These are phyloP conservation scores for Rhyacophila evoluta DNA, from an alignment of 2,888 invertebrate genomes.

Conservation along the genomic window DNA sequence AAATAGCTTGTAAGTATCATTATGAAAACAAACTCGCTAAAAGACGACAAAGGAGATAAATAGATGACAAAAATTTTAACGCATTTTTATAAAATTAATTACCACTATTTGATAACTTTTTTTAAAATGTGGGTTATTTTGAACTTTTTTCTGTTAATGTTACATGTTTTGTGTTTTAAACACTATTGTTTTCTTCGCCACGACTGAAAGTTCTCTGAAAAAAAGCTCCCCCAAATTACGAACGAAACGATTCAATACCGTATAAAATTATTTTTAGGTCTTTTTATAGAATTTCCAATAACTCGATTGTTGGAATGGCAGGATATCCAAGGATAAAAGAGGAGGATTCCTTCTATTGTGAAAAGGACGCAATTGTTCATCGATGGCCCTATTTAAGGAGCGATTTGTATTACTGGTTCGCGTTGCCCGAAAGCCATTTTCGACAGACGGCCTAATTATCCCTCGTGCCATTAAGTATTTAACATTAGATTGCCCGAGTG, in stretches of 20 bases:
- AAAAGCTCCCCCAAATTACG: background rate
- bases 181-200: background rate
- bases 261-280: constrained; percentile 16
- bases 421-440: constrained; percentile 49
- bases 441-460: constrained; percentile 50
- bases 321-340: constrained; percentile 47
- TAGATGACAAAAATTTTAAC: too few species aligned
- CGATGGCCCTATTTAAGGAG: constrained; percentile 49
- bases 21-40: too few species aligned
- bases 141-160: too few species aligned
- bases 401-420: constrained; percentile 48
- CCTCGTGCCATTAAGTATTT: constrained; percentile 52
- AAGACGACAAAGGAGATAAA: too few species aligned
- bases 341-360: constrained; percentile 49
- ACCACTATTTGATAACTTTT: too few species aligned
- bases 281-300: constrained; percentile 51
- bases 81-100: too few species aligned
- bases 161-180: background rate
- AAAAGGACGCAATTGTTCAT: constrained; percentile 42
- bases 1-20: too few species aligned
- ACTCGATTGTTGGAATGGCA: constrained; percentile 28
- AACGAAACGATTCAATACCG: background rate
- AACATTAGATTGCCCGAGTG: constrained; percentile 36
- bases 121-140: too few species aligned
- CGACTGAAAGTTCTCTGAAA: too few species aligned